These are phyloP conservation scores for Mirza zaza DNA, from an alignment of 2,113 vertebrate species.

Conservation along the genomic window DNA sequence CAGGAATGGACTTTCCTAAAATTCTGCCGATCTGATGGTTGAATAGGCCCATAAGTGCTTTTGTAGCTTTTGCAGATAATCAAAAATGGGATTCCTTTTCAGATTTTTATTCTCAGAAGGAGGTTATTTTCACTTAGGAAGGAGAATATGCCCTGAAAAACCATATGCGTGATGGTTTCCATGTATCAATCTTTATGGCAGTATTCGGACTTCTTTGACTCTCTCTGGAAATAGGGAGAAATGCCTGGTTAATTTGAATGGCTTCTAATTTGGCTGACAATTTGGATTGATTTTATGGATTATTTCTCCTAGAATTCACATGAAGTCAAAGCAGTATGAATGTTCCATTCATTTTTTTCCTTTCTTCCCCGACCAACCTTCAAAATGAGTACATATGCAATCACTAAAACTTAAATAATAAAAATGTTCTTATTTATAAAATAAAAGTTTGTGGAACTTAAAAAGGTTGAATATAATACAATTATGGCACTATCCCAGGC, in stretches of 20 bases:
- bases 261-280: neutral
- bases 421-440: neutral
- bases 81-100: conserved; percentile 14
- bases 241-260: neutral
- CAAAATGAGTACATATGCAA: neutral
- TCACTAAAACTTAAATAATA: neutral
- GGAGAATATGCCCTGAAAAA: conserved; percentile 51
- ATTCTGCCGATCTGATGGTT: conserved; percentile 47
- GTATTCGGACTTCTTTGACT: neutral
- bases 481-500: neutral
- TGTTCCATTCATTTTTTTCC: neutral
- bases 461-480: neutral
- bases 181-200: neutral
- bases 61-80: conserved; percentile 62
- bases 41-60: conserved; percentile 55
- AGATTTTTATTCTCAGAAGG: conserved; percentile 44
- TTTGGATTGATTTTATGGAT: neutral
- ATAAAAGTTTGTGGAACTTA: neutral
- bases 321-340: neutral
- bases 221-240: neutral
- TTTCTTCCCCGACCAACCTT: fast-evolving
- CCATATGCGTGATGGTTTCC: conserved; percentile 30
- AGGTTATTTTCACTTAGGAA: conserved; percentile 67
- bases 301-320: neutral
- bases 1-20: conserved; percentile 68